These are phyloP conservation scores for Clunio marinus DNA, from an alignment of 2,888 invertebrate genomes.

Conservation along the genomic window DNA sequence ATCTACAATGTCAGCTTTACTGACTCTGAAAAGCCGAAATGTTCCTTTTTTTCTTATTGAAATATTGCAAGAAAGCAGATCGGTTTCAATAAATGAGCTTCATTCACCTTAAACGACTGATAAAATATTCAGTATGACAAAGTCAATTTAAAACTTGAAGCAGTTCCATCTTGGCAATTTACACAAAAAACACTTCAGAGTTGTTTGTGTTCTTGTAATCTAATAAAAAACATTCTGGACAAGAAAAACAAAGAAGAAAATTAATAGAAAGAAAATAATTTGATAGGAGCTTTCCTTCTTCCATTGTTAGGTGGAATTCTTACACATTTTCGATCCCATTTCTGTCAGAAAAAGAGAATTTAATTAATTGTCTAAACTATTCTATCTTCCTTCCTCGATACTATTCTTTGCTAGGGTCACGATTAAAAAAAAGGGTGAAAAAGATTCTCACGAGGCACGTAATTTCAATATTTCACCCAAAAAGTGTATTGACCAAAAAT, in stretches of 20 bases:
- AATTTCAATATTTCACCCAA: slow-evolving; percentile 3
- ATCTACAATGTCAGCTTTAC: background rate
- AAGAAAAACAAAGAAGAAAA: background rate
- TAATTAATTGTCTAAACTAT: slow-evolving; percentile 29
- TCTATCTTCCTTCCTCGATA: background rate
- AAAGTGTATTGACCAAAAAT: slow-evolving; percentile 1
- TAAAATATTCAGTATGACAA: slow-evolving; percentile 11
- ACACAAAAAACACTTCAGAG: background rate
- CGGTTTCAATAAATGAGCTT: background rate
- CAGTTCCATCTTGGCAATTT: background rate
- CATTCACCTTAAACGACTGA: slow-evolving; percentile 13
- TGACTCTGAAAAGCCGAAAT: background rate
- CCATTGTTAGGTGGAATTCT: slow-evolving; percentile 8
- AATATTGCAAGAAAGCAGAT: background rate
- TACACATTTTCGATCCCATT: background rate
- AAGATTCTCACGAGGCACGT: slow-evolving; percentile 20
- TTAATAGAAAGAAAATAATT: background rate
- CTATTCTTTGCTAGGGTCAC: too few species aligned
- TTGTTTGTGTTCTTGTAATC: background rate
- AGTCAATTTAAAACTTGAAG: background rate
- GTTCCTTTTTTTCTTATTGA: too few species aligned
- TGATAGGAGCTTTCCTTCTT: background rate
- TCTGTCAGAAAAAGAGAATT: slow-evolving; percentile 17
- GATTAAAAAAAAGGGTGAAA: slow-evolving; percentile 11
- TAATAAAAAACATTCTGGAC: background rate